A percentile compares a stretch with the other conserved stretches of the same genome.
Evolutionary conservation across 2,113 vertebrate genomes (phyloP).

Genomic region (Isichthys henryi): DNA sequence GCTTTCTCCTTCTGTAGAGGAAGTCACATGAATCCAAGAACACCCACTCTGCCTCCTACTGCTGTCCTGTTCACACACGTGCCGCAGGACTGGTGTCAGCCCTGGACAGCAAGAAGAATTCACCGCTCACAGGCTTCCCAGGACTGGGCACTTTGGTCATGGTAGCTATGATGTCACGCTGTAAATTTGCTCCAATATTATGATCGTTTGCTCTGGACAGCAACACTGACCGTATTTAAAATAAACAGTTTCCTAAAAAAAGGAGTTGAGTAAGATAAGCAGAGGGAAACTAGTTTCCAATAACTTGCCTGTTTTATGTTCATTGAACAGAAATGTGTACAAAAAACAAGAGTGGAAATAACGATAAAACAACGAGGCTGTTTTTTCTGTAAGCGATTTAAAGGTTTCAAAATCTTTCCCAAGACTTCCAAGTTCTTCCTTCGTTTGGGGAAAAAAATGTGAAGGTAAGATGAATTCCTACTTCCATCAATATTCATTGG

Average conservation of each 20-base stretch:
- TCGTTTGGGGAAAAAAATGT: background rate
- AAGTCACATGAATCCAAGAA: conserved; percentile 39
- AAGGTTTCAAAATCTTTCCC: background rate
- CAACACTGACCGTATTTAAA: background rate
- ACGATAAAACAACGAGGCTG: background rate
- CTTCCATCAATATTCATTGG: background rate
- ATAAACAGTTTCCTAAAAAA: background rate
- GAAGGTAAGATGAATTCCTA: background rate
- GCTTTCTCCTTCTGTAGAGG: conserved; percentile 36
- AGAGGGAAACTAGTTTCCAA: background rate
- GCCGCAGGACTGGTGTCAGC: conserved; percentile 18
- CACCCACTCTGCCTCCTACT: conserved; percentile 38
- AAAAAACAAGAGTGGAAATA: background rate
- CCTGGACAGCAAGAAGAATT: conserved; percentile 19
- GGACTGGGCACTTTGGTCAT: background rate
- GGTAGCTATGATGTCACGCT: conserved; percentile 3
- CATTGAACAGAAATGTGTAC: background rate
- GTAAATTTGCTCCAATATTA: background rate
- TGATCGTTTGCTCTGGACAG: background rate
- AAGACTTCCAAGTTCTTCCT: background rate
- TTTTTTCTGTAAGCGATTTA: background rate
- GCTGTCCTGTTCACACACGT: conserved; percentile 30
- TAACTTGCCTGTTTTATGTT: background rate
- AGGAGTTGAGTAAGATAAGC: background rate
- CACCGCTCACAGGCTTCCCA: conserved; percentile 12